These are phyloP conservation scores for Drosophila mulleri DNA, from an alignment of 2,888 invertebrate species.

Conservation along the genomic window DNA sequence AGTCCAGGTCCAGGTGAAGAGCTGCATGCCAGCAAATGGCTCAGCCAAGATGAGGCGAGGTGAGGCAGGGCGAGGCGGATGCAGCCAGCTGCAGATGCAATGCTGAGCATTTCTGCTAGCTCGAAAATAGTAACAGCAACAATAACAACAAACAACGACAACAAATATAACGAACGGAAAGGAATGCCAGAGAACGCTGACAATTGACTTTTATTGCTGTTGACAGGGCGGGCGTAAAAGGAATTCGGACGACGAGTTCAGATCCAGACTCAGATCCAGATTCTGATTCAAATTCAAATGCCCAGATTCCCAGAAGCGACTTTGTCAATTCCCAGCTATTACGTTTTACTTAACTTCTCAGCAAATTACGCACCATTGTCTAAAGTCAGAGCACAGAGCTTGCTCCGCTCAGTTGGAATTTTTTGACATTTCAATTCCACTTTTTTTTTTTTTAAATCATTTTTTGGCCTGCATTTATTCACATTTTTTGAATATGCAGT, in stretches of 20 bases:
- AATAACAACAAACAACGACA: constrained; percentile 5
- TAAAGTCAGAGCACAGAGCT: constrained; percentile 29
- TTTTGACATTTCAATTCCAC: constrained; percentile 34
- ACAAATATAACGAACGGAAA: constrained; percentile 22
- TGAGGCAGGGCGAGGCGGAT: constrained; percentile 20
- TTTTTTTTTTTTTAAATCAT: no score
- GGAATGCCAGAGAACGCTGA: constrained; percentile 65
- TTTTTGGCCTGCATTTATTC: constrained; percentile 29
- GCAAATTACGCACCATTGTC: constrained; percentile 74
- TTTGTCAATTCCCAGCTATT: constrained; percentile 76
- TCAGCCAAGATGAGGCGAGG: constrained; percentile 2
- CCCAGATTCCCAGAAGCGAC: constrained; percentile 47
- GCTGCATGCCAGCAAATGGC: constrained; percentile 56
- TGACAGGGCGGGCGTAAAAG: constrained; percentile 47
- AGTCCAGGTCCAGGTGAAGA: constrained; percentile 21
- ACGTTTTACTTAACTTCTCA: constrained; percentile 71
- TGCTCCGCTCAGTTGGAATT: constrained; percentile 28
- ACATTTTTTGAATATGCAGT: constrained; percentile 27
- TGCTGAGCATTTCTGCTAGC: constrained; percentile 35
- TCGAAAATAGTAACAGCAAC: constrained; percentile 6
- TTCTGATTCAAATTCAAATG: constrained; percentile 7
- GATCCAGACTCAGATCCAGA: constrained; percentile 18
- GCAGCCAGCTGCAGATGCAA: constrained; percentile 33
- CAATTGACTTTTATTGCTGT: constrained; percentile 79
- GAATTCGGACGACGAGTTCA: constrained; percentile 14